A percentile compares a stretch with the other conserved stretches of the same genome.
phyloP scores from a whole-genome alignment of 2,797 vertebrate species.

The Premnoplex brunnescens region DNA sequence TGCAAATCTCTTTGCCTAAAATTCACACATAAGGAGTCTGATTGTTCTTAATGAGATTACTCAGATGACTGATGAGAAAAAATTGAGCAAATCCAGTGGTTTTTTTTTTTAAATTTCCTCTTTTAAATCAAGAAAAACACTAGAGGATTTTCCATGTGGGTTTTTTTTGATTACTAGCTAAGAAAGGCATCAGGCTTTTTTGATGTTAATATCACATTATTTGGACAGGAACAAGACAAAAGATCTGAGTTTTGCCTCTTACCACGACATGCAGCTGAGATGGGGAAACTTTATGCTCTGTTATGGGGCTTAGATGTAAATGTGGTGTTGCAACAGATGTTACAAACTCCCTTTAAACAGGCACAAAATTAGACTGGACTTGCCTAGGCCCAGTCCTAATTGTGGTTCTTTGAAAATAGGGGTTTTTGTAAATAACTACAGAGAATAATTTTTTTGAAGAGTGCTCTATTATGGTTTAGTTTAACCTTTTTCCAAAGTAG shows the following conservation, averaged over 20 bases:
- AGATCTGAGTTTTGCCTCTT: neutral
- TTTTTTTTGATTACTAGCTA: neutral
- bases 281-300: neutral
- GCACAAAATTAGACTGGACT: neutral
- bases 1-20: neutral
- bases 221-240: neutral
- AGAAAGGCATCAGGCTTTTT: neutral
- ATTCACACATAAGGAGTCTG: neutral
- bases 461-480: neutral
- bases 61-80: neutral
- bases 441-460: neutral
- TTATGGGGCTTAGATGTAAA: neutral
- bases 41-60: neutral
- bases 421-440: accelerated
- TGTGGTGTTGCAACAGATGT: neutral
- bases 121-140: neutral
- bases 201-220: neutral
- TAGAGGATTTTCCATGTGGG: neutral
- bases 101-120: accelerated
- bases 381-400: neutral
- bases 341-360: neutral
- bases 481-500: neutral
- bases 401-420: neutral
- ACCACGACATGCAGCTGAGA: neutral
- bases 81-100: neutral